Evolutionary conservation across 2,113 vertebrate genomes (phyloP).

Genomic region (Falco punctatus): DNA sequence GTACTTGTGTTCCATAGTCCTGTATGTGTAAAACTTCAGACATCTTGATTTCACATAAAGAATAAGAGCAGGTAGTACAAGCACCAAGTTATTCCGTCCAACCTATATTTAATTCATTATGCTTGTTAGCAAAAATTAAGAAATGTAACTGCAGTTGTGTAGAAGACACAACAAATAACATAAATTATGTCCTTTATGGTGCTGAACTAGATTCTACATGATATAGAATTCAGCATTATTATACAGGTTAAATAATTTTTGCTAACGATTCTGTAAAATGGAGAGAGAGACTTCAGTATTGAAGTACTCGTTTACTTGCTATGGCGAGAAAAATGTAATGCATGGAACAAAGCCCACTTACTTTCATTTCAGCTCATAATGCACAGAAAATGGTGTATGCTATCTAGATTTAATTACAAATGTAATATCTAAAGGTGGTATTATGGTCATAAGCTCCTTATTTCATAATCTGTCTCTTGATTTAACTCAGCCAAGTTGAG

Average conservation of each 20-base stretch:
- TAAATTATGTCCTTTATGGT: not conserved
- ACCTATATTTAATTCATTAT: not conserved
- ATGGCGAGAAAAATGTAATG: not conserved
- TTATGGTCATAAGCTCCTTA: constrained; percentile 57
- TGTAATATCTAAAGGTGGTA: constrained; percentile 27
- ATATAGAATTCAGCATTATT: not conserved
- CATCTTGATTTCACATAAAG: not conserved
- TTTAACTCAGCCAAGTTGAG: constrained; percentile 23
- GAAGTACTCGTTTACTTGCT: not conserved
- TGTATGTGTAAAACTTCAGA: not conserved
- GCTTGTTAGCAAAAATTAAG: not conserved
- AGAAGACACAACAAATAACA: not conserved
- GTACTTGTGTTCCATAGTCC: not conserved
- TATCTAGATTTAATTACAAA: constrained; percentile 52
- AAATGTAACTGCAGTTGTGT: not conserved
- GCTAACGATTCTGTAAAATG: not conserved
- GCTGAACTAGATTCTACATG: not conserved
- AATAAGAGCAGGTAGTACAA: not conserved
- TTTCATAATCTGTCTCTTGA: constrained; percentile 38
- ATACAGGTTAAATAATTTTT: not conserved
- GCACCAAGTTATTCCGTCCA: not conserved
- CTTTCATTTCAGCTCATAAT: constrained; percentile 2
- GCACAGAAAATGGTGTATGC: not conserved
- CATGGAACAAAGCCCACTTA: not conserved
- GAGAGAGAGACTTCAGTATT: not conserved